These are phyloP conservation scores for Eupithecia exiguata DNA, from an alignment of 2,888 invertebrate species.

Conservation along the genomic window DNA sequence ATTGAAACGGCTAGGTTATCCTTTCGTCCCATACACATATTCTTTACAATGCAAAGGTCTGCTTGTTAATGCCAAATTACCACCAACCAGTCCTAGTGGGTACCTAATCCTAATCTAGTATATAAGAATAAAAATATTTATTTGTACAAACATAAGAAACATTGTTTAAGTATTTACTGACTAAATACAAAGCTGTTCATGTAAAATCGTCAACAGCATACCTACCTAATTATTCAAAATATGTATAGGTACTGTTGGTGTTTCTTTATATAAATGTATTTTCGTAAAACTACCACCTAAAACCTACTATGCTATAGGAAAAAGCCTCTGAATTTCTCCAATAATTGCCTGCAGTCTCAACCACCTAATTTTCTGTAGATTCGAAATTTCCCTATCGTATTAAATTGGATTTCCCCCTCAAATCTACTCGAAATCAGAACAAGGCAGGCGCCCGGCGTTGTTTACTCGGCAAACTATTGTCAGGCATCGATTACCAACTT, in stretches of 20 bases:
- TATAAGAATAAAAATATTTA: too few relatives aligned
- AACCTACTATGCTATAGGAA: neutral
- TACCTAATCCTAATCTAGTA: too few relatives aligned
- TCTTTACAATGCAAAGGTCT: too few relatives aligned
- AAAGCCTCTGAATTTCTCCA: neutral
- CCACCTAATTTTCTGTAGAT: neutral
- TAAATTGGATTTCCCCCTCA: neutral
- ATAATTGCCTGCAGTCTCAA: neutral
- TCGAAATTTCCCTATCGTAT: neutral
- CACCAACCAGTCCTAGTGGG: neutral
- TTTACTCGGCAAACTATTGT: slow-evolving; percentile 42
- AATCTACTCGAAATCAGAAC: slow-evolving; percentile 35
- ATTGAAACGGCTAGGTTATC: too few relatives aligned
- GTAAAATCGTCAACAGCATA: too few relatives aligned
- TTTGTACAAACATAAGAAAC: too few relatives aligned
- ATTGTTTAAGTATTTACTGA: too few relatives aligned
- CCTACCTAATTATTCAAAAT: too few relatives aligned
- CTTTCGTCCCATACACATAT: too few relatives aligned
- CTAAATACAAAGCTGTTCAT: too few relatives aligned
- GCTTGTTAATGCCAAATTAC: neutral
- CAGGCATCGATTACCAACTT: slow-evolving; percentile 41
- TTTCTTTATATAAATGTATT: too few relatives aligned
- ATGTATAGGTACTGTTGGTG: too few relatives aligned
- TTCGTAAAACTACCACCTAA: neutral
- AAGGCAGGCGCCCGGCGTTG: slow-evolving; percentile 32